A percentile compares a stretch with the other conserved stretches of the same genome.
These are phyloP conservation scores for Procambarus virginalis DNA, from an alignment of 1,140 invertebrate species.

Conservation along the genomic window DNA sequence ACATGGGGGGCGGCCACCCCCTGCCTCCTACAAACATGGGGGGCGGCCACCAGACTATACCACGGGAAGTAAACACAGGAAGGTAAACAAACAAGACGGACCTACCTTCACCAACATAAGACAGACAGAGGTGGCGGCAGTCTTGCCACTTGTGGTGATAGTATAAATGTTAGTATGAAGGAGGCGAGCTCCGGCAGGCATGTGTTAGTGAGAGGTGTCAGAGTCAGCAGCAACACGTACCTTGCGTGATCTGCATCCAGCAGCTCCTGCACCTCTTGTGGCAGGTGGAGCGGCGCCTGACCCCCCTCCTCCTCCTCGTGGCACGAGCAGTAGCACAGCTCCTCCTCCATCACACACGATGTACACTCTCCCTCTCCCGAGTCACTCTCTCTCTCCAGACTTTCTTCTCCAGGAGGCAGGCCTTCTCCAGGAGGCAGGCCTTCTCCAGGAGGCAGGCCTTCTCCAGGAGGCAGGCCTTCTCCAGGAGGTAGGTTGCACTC, in stretches of 20 bases:
- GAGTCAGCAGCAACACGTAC: not conserved
- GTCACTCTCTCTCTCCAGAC: not conserved
- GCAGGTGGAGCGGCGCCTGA: slow-evolving; percentile 15
- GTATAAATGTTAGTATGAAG: too few species aligned
- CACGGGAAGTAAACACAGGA: too few species aligned
- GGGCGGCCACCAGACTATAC: too few species aligned
- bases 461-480: not conserved
- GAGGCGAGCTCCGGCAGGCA: too few species aligned
- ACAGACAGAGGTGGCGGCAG: too few species aligned
- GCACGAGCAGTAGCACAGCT: slow-evolving; percentile 38
- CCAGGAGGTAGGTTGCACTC: not conserved
- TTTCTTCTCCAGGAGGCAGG: too few species aligned
- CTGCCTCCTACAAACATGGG: too few species aligned
- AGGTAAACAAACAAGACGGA: too few species aligned
- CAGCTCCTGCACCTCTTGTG: slow-evolving; percentile 51
- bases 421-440: too few species aligned
- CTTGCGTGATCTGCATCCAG: slow-evolving; percentile 57
- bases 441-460: not conserved
- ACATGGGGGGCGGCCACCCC: too few species aligned
- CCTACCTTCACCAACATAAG: too few species aligned
- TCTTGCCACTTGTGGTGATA: too few species aligned
- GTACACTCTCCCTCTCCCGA: not conserved
- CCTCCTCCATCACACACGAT: not conserved
- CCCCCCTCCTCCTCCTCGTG: slow-evolving; percentile 21
- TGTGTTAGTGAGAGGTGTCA: not conserved